Base-by-base conservation (phyloP, 30 jellyfish, hydroid and myxozoan species). In the Turritopsis rubra region DNA sequence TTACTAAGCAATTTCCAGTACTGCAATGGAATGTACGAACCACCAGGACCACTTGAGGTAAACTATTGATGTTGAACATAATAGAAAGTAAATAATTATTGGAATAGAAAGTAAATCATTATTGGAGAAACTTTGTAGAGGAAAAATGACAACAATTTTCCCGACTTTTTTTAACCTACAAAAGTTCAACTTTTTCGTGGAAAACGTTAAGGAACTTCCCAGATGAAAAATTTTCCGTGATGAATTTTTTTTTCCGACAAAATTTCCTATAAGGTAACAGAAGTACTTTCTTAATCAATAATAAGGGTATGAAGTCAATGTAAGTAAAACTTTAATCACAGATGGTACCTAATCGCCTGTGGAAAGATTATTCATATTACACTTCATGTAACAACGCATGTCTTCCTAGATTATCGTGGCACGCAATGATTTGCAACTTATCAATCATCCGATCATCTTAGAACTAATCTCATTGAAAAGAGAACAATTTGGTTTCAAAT, bases 1-100 rank as follows among this genome's bases (percentile, higher is more conserved):
- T n/a, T 31, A 26, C 20, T 80, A 0, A 80, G 28, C 77, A 9
- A 27, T 68, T 16, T 27, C 9, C 28, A 68, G 21, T 9, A 68
- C 19, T 23, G 30, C 31, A 27, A 68, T 22, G 21, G 30, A 27
- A 23, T 22, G 21, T n/a, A 23, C 21, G 77, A 68, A n/a, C 77
- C 77, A 0, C 77, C 77, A 7, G 77, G 28, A 68, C 77, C 77
- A 68, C 77, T 68, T 68, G 77, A 68, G 28, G 77, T 68, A 68
- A 68, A 27, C 30, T 7, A 1, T 8, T 9, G 16, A 27, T 22
- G 21, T 0, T 27, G 28, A 7, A 7, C 19, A 8, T 0, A 68
- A 19, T 27, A 8, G 77, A 8, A 68, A 68, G 16, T 0, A 27
- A 68, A n/a, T 68, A 68, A 8, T 68, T 68, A 8, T 8, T 27